Evolutionary conservation across 2,113 vertebrate genomes (phyloP), one percentile per base, ranked within the genome.

Genomic region (Phocoena phocoena): DNA sequence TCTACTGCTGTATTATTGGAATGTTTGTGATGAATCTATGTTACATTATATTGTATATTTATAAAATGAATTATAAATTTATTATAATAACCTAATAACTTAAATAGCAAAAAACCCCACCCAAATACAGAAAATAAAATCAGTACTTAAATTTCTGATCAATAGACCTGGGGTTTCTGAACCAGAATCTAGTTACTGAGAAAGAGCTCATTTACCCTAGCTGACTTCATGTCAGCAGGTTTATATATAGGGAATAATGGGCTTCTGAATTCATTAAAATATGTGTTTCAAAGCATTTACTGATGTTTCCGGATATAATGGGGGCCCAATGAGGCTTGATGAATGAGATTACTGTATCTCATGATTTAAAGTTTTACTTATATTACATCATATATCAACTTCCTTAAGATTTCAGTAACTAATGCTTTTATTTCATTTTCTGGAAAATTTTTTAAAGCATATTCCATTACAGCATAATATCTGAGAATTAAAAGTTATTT

Each of bases 401-500:
- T 86, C 31, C 73, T 94, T 12, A 36, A 73, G 71, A 68, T 36
- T 79, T 89, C 3, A 55, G 65, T 67, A 73, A 44, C 8, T 1
- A 77, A 62, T 71, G 38, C 8, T 92, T 90, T 94, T 31, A 73
- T 50, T 90, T 91, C 25, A 88, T 36, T 47, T 93, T 44, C 79
- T 92, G 74, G n/a, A 82, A 76, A n/a, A 1, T 25, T 28, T 83
- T 88, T 88, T 65, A 58, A 58, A 91, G 31, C 33, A 82, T 89
- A 76, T 95, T 91, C 96, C 82, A 96, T 94, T 97, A 95, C 18
- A 87, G 60, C 55, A 65, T 86, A 71, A 28, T 76, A 38, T 71
- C 53, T 95, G 50, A 93, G 62, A 93, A 70, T 83, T 36, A 41
- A 63, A 94, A 96, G 88, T 65, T 97, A 93, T 96, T 98, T 97